Evolutionary conservation across 1,140 invertebrate species (phyloP).

Genomic region (Alviniconcha marisindica): DNA sequence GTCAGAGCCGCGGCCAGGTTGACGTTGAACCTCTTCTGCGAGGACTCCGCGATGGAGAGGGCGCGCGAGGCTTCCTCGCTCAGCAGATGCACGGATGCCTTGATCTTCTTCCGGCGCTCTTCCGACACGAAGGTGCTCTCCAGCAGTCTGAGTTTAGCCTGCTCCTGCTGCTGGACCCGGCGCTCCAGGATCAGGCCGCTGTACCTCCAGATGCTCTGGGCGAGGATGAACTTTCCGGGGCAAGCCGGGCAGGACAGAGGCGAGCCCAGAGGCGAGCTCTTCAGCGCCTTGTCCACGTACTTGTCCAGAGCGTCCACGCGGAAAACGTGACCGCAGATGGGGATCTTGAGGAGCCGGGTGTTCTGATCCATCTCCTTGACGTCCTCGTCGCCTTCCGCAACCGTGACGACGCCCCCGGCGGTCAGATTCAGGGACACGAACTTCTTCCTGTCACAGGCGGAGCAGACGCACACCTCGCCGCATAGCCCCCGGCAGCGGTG

Average conservation of each 20-base stretch:
- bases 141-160: no score
- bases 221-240: neutral
- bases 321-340: slow-evolving; percentile 24
- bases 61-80: no score
- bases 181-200: neutral
- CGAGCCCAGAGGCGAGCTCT: neutral
- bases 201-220: slow-evolving; percentile 18
- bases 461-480: slow-evolving; percentile 79
- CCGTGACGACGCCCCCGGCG: no score
- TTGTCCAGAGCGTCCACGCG: neutral
- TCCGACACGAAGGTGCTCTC: no score
- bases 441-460: slow-evolving; percentile 14
- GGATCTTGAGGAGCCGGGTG: neutral
- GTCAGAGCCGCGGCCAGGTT: no score
- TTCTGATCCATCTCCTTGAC: neutral
- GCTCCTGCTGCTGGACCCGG: neutral
- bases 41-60: no score
- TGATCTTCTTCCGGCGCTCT: no score
- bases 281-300: neutral
- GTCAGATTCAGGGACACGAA: slow-evolving; percentile 25
- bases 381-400: neutral
- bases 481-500: slow-evolving; percentile 81
- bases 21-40: no score
- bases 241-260: neutral
- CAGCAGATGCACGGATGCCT: no score